Evolutionary conservation across 2,113 vertebrate genomes (phyloP).

Genomic region (Leiothrix lutea): DNA sequence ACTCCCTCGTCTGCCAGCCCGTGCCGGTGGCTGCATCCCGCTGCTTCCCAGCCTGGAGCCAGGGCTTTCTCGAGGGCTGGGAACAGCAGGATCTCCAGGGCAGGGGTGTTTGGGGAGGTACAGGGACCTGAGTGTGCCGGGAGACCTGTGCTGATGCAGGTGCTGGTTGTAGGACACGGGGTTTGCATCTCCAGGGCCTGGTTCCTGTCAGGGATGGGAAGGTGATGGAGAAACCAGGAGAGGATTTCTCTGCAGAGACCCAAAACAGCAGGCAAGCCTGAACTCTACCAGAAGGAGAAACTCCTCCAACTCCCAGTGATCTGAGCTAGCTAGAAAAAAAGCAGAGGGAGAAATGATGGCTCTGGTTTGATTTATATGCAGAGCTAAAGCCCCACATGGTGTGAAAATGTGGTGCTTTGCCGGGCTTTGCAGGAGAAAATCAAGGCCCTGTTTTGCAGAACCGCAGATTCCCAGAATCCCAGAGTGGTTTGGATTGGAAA

Average conservation of each 20-base stretch:
- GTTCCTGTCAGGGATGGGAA: background rate
- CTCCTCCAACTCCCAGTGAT: background rate
- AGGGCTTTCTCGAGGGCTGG: background rate
- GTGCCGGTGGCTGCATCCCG: background rate
- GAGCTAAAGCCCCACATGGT: background rate
- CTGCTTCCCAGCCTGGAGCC: background rate
- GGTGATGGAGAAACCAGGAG: background rate
- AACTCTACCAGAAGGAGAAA: background rate
- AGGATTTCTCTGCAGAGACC: background rate
- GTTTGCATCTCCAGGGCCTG: background rate
- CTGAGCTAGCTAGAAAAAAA: background rate
- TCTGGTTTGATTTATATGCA: background rate
- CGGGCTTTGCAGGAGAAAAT: background rate
- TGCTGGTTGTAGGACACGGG: fast-evolving
- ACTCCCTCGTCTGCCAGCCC: background rate
- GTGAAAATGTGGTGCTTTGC: background rate
- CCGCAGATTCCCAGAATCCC: background rate
- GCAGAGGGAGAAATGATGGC: background rate
- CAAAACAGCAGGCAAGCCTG: background rate
- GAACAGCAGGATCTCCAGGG: background rate
- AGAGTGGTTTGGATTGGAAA: background rate
- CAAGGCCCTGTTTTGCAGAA: background rate
- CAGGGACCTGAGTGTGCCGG: fast-evolving
- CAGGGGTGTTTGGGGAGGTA: background rate
- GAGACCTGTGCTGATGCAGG: background rate